Conservation (phyloP, 1,140 invertebrate species). For the Neodiprion lecontei region DNA sequence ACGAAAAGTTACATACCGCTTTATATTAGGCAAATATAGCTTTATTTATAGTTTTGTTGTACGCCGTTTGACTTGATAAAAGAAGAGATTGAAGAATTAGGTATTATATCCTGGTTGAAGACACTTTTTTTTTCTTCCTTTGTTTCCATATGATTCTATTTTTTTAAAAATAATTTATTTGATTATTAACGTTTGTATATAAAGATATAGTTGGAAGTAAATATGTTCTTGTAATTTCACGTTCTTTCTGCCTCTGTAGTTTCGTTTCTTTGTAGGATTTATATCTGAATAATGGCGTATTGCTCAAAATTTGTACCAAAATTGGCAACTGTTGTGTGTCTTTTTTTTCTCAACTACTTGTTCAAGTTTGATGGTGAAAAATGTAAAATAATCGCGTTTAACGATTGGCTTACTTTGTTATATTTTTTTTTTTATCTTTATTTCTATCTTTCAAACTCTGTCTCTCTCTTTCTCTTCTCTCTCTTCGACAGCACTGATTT, state of each 20-base stretch:
- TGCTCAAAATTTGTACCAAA: too few species aligned
- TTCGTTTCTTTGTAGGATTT: too few species aligned
- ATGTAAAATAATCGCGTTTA: neutral
- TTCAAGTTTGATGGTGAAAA: neutral
- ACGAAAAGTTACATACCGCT: constrained; percentile 37
- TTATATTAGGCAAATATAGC: constrained; percentile 43
- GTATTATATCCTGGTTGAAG: neutral
- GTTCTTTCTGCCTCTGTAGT: too few species aligned
- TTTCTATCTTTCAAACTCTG: neutral
- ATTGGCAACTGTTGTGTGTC: too few species aligned
- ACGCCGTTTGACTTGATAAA: neutral
- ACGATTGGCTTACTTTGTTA: neutral
- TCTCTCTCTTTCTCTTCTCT: constrained; percentile 6
- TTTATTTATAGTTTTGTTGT: constrained; percentile 44
- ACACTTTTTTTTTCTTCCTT: neutral
- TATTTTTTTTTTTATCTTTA: neutral
- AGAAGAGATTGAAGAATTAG: neutral
- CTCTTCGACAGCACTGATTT: constrained; percentile 49
- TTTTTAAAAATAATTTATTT: neutral
- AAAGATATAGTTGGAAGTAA: too few species aligned
- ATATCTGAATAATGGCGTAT: too few species aligned
- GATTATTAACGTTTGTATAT: neutral
- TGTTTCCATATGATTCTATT: neutral
- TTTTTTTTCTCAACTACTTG: too few species aligned
- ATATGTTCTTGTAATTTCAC: too few species aligned